phyloP scores from a whole-genome alignment of 2,797 vertebrate species.

The Chaetodon trifasciatus region DNA sequence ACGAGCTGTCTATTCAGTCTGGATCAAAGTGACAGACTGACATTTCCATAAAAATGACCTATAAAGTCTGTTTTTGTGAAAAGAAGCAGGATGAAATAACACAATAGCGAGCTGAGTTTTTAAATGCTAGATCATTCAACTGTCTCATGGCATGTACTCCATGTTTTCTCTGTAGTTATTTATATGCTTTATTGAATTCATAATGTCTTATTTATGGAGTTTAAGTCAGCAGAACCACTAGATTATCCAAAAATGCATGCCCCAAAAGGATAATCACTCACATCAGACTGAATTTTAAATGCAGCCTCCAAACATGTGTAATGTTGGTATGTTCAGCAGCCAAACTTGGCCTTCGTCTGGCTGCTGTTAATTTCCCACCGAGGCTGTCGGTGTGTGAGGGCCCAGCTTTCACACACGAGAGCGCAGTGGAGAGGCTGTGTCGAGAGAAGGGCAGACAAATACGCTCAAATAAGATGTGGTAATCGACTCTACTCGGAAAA shows the following conservation, averaged over 20 bases:
- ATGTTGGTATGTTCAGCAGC: constrained; percentile 6
- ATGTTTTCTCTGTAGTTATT: not conserved
- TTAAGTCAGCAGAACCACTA: not conserved
- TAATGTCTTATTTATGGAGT: not conserved
- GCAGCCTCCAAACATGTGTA: constrained; percentile 13
- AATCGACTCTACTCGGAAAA: constrained; percentile 82
- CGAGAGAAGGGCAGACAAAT: constrained; percentile 58
- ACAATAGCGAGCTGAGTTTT: not conserved
- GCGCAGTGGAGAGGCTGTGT: constrained; percentile 26
- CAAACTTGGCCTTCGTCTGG: constrained; percentile 25
- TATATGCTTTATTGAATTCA: not conserved
- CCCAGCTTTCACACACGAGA: constrained; percentile 20
- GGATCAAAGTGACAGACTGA: too few relatives aligned
- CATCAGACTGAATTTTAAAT: not conserved
- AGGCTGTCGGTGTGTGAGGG: constrained; percentile 16
- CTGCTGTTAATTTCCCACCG: constrained; percentile 38
- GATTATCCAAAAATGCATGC: not conserved
- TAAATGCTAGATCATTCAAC: not conserved
- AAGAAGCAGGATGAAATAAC: not conserved
- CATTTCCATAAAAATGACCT: too few relatives aligned
- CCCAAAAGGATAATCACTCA: not conserved
- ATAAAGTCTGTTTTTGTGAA: not conserved
- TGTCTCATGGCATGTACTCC: not conserved
- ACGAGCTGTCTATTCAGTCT: too few relatives aligned
- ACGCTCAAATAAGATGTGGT: constrained; percentile 73